Percentiles rank a stretch among this genome's conserved stretches.
Evolutionary conservation across 2,888 invertebrate genomes (phyloP).

Genomic region (Cheilosia scutellata): DNA sequence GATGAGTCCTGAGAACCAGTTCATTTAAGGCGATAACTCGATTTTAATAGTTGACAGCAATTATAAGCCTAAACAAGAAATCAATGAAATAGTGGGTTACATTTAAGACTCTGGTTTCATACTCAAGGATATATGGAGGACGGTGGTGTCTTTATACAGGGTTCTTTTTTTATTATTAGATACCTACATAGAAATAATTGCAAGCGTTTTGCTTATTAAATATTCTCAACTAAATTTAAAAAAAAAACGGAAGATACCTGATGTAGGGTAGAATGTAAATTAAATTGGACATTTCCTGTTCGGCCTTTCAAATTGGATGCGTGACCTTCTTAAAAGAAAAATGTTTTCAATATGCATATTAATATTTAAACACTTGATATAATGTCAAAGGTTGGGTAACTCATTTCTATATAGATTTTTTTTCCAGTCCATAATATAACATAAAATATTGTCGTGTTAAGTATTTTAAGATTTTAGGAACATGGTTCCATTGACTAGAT

Average conservation of each 20-base stretch:
- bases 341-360: neutral
- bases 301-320: neutral
- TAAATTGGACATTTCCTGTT: neutral
- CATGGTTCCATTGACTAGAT: too few relatives aligned
- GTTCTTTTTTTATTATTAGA: constrained; percentile 4
- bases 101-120: constrained; percentile 12
- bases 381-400: neutral
- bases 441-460: too few relatives aligned
- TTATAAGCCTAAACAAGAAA: constrained; percentile 17
- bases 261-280: neutral
- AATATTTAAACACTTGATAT: neutral
- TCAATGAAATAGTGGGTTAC: neutral
- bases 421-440: neutral
- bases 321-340: constrained; percentile 10
- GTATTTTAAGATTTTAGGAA: too few relatives aligned
- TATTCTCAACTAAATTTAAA: neutral
- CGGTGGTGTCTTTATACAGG: too few relatives aligned
- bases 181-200: constrained; percentile 27
- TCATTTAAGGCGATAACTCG: neutral
- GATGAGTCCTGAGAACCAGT: constrained; percentile 16
- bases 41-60: constrained; percentile 15
- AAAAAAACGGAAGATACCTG: neutral
- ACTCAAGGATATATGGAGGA: neutral
- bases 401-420: neutral
- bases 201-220: neutral